Evolutionary conservation across 2,888 invertebrate genomes (phyloP).

Genomic region (Dynastes grantii): DNA sequence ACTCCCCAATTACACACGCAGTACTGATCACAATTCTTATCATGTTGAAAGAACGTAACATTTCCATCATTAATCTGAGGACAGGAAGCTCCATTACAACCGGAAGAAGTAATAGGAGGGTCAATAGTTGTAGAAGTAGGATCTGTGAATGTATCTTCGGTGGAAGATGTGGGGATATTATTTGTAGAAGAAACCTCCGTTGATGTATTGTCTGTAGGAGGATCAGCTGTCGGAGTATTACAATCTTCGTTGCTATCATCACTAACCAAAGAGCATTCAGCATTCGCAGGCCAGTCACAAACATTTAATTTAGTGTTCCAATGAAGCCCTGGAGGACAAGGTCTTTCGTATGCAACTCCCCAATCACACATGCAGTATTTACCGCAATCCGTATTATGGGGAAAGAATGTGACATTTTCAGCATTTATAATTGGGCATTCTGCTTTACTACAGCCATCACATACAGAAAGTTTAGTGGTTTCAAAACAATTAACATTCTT

Average conservation of each 20-base stretch:
- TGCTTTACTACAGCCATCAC: slow-evolving; percentile 7
- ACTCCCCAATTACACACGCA: slow-evolving; percentile 48
- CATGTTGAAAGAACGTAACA: slow-evolving; percentile 46
- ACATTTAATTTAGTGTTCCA: slow-evolving; percentile 22
- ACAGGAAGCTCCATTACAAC: slow-evolving; percentile 24
- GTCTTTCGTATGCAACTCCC: slow-evolving; percentile 22
- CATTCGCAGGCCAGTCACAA: slow-evolving; percentile 31
- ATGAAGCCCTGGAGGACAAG: slow-evolving; percentile 20
- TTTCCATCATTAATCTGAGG: slow-evolving; percentile 36
- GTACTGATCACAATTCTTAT: slow-evolving; percentile 51
- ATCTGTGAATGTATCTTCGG: background rate
- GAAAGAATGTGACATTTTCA: slow-evolving; percentile 11
- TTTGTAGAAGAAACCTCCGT: background rate
- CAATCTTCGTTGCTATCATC: background rate
- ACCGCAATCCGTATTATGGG: slow-evolving; percentile 26
- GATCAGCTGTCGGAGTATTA: slow-evolving; percentile 2
- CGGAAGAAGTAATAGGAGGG: background rate
- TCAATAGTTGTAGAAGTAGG: slow-evolving; percentile 6
- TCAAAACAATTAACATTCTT: slow-evolving; percentile 39
- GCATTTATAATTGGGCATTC: slow-evolving; percentile 16
- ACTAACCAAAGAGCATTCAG: slow-evolving; percentile 11
- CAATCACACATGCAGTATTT: slow-evolving; percentile 36
- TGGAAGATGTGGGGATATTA: no score
- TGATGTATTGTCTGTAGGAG: background rate
- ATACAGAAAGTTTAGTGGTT: background rate